Evolutionary conservation across 2,888 invertebrate genomes (phyloP), one percentile per base, ranked within the genome.

Genomic region (Epistrophe eligans): DNA sequence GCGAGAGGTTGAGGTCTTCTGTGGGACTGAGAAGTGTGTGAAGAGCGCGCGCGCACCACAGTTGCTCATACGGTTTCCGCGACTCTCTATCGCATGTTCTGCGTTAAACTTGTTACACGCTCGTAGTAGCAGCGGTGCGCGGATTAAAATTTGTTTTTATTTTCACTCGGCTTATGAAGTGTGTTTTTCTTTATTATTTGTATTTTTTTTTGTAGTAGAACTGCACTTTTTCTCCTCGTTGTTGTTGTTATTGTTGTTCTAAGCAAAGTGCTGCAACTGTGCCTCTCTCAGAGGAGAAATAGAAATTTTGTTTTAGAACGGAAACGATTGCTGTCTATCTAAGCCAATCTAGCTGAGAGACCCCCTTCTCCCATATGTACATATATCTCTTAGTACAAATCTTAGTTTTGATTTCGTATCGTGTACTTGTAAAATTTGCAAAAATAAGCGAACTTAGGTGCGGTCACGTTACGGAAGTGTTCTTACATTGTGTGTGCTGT

Each of bases 31-130:
- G 40, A 62, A 62, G 66, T 66, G 82, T 81, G 85, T 83, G 79
- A 83, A 72, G 72, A 83, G 79, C 79, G 83, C 87, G 76, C 87
- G 87, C 87, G 83, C 87, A 87, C 83, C 83, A 76, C 87, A 82
- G 83, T 87, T 83, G 77, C 71, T 87, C 79, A 72, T 87, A 87
- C 74, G 76, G 83, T 83, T 76, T 87, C 79, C 71, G 58, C 70
- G 64, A 66, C 60, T 83, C 83, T 64, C 76, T 72, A 72, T 83
- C 87, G 87, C 52, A 52, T 19, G 80, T 62, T 76, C 71, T 76
- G 58, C 60, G 73, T 58, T 85, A 70, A 82, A 85, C 70, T 85
- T 82, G 85, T 58, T 81, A 77, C 62, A 73, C 73, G 81, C 81
- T 60, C 40, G 43, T 43, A 24, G 50, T 32, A 19, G 50, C 19